Evolutionary conservation across 2,888 invertebrate species (phyloP), one percentile per base, ranked within the genome.

Genomic region (Deilephila porcellus): DNA sequence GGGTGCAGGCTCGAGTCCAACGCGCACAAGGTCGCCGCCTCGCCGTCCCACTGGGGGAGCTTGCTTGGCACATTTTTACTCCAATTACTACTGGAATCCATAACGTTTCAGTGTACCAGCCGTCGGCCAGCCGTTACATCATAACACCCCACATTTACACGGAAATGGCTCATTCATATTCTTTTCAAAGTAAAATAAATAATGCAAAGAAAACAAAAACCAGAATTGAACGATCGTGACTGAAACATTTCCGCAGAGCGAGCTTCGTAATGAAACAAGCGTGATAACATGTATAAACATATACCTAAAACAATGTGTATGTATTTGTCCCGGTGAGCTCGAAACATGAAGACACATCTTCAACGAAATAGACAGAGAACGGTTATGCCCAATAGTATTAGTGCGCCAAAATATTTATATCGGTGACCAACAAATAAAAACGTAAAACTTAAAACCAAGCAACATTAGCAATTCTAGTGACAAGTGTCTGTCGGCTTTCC

Each of bases 71-170:
- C 87, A 85, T 85, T 87, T 86, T 88, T 91, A 91, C 93, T 92
- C 93, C 93, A 93, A 87, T 90, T 90, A 91, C 93, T 93, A 91
- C 93, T 93, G 94, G 88, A 93, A 94, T 86, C 88, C 88, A 91
- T 75, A 83, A 83, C 76, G 78, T 81, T 83, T 77, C 52, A 80
- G 79, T 83, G 76, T 80, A 82, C 83, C 83, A 82, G 80, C 81
- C 79, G 67, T 67, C 72, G 75, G 37, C 29, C 60, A 71, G 63
- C 34, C 5, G 20, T 34, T 25, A 63, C 52, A 72, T 52, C 19
- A 60, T 34, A 53, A 62, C n/a, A 32, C 70, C 53, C 70, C 70
- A 56, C n/a, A 59, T 56, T 71, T 34, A 59, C 34, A 29, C 53
- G 70, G 56, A 71, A 71, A 56, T 59, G 56, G 34, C 32, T 34